Conservation (phyloP, 2,113 vertebrate species). For the Xyrauchen texanus region DNA sequence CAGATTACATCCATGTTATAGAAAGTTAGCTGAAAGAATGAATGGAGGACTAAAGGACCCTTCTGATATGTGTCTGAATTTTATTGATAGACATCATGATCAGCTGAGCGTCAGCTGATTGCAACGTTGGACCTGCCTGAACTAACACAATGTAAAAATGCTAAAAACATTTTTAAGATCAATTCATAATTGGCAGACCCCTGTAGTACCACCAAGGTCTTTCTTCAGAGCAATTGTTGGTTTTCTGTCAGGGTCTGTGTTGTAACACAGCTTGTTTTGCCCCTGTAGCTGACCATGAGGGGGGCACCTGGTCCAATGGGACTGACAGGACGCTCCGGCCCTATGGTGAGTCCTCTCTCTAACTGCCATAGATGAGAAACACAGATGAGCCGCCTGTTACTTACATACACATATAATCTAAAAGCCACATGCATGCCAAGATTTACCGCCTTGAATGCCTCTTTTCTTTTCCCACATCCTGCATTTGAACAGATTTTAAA, state of each 20-base stretch:
- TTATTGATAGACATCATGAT: too few relatives aligned
- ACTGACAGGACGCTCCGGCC: constrained; percentile 90
- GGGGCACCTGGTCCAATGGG: constrained; percentile 90
- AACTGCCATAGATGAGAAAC: neutral
- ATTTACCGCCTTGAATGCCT: neutral
- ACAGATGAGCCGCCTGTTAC: neutral
- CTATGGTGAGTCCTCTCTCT: constrained; percentile 81
- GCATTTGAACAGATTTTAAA: neutral
- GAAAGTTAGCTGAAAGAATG: too few relatives aligned
- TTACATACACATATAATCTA: neutral
- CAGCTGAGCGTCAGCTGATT: too few relatives aligned
- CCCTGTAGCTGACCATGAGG: constrained; percentile 87
- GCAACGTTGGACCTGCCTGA: too few relatives aligned
- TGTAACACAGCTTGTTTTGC: constrained; percentile 48
- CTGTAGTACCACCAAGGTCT: too few relatives aligned
- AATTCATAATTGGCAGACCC: too few relatives aligned
- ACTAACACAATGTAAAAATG: too few relatives aligned
- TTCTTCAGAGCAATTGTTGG: too few relatives aligned
- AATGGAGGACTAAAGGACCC: too few relatives aligned
- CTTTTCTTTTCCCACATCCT: neutral
- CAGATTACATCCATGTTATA: too few relatives aligned
- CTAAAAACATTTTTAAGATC: too few relatives aligned
- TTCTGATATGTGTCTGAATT: too few relatives aligned
- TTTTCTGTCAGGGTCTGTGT: neutral
- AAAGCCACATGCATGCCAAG: neutral